These are phyloP conservation scores for Sarotherodon lohbergeri DNA, from an alignment of 2,113 vertebrate genomes.

Conservation along the genomic window DNA sequence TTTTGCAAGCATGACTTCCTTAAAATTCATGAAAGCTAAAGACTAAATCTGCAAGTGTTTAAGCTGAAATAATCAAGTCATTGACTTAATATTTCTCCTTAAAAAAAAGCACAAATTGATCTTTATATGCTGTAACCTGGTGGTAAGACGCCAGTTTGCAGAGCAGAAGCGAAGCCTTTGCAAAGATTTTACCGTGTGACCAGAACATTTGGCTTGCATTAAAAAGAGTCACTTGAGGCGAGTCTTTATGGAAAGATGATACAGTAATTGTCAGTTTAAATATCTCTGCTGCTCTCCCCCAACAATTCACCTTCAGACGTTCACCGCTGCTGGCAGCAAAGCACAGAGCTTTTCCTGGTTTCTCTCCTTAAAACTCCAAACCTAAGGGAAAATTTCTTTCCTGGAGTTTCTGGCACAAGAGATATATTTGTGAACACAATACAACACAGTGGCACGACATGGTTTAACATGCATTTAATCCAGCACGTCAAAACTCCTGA, in stretches of 20 bases:
- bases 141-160: background rate
- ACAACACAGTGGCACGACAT: background rate
- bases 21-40: background rate
- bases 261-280: constrained; percentile 8
- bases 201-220: background rate
- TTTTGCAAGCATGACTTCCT: background rate
- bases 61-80: background rate
- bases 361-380: background rate
- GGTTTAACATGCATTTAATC: background rate
- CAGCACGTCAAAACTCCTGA: background rate
- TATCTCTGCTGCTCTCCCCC: background rate
- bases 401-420: background rate
- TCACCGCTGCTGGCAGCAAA: background rate
- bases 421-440: background rate
- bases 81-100: background rate
- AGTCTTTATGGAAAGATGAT: background rate
- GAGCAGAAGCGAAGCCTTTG: constrained; percentile 17
- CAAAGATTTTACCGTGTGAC: background rate
- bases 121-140: background rate
- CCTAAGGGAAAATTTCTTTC: background rate
- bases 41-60: background rate
- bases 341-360: background rate
- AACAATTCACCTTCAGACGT: background rate
- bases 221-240: constrained; percentile 1
- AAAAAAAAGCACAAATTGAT: background rate